Evolutionary conservation across 2,113 vertebrate genomes (phyloP), one percentile per base, ranked within the genome.

Genomic region (Formicarius rufipectus): DNA sequence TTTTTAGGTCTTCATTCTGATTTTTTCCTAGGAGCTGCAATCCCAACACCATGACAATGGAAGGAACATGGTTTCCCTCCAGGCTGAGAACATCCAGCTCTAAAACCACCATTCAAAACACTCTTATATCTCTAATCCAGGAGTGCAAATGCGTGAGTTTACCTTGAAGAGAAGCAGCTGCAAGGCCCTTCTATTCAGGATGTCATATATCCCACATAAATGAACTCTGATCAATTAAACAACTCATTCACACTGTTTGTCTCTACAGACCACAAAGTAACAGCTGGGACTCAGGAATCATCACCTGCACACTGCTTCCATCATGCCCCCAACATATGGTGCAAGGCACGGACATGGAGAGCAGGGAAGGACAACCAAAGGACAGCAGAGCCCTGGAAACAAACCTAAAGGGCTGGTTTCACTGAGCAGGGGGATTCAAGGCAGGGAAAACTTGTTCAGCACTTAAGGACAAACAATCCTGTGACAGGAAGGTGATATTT

Each of bases 241-340:
- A 95, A 63, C 59, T 90, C n/a, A 17, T 93, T 97, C 84, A 73
- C 85, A 77, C 90, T 45, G n/a, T 66, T 77, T 13, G 12, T 94
- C 90, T 90, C 92, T 74, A 69, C 75, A 97, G 94, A 93, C 49
- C 67, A 84, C 45, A 21, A 14, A 73, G 59, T 71, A 92, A 94
- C 86, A 96, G 87, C 87, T 94, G 91, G 76, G 73, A 71, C 40
- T 76, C 72, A 3, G 53, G 67, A 90, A 93, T 37, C 76, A 83
- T 77, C 86, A 90, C 78, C 24, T 62, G 73, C 84, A 86, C 53
- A 23, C 17, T 9, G n/a, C 42, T 91, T 96, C 50, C 5, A 9
- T n/a, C 10, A 1, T 85, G 80, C 30, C 68, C 82, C 56, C 23
- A 76, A 24, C 86, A 94, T 73, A 93, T 79, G 82, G 78, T 69